Evolutionary conservation across 2,797 vertebrate genomes (phyloP).

Genomic region (Paedocypris micromegethes): DNA sequence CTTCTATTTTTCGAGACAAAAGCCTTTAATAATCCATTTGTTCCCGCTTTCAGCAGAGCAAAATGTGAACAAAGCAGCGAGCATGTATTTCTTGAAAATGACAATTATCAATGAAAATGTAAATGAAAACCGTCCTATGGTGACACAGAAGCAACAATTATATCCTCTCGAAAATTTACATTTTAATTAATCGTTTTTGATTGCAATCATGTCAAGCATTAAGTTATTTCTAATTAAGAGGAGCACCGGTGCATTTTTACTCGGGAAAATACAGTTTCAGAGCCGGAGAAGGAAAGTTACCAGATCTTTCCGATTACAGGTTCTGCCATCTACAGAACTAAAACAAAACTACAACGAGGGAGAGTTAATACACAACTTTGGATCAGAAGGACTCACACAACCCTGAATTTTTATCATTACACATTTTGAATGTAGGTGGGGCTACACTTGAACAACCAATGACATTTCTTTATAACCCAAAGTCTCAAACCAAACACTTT

Average conservation of each 20-base stretch:
- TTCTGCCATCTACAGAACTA: too few species aligned
- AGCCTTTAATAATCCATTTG: conserved; percentile 12
- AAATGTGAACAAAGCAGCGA: conserved; percentile 17
- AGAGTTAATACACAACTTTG: too few species aligned
- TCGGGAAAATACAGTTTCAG: conserved; percentile 46
- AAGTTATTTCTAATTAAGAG: conserved; percentile 61
- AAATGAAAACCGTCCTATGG: conserved; percentile 48
- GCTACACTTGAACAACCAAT: too few species aligned
- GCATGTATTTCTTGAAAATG: conserved; percentile 40
- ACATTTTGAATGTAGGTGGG: too few species aligned
- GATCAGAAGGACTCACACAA: too few species aligned
- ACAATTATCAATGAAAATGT: conserved; percentile 9
- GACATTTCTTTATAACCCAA: too few species aligned
- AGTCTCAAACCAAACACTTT: too few species aligned
- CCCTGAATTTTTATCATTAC: too few species aligned
- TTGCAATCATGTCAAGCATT: conserved; percentile 56
- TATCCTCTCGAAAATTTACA: conserved; percentile 56
- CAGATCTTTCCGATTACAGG: too few species aligned
- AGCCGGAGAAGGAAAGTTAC: too few species aligned
- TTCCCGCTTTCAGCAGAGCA: conserved; percentile 14
- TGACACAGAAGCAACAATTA: conserved; percentile 52
- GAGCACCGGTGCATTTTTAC: conserved; percentile 55
- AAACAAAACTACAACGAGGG: too few species aligned
- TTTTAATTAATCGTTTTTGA: conserved; percentile 63
- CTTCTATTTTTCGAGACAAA: conserved; percentile 14